phyloP scores from a whole-genome alignment of 2,888 invertebrate genomes.

The Heteromurus nitidus region DNA sequence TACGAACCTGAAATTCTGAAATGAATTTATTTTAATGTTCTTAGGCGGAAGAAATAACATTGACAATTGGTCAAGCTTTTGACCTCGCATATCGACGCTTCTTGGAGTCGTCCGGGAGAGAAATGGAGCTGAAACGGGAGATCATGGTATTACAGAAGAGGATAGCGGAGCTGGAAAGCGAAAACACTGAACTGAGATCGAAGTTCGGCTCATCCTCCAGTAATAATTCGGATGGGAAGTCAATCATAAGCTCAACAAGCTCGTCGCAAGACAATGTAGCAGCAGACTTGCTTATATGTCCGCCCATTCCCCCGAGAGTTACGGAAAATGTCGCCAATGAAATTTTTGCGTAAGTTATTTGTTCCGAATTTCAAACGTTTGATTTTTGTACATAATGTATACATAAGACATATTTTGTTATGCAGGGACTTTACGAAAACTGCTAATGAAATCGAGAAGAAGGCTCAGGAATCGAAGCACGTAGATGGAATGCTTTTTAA shows the following conservation, averaged over 20 bases:
- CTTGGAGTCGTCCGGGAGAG: conserved; percentile 92
- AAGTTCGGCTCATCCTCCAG: conserved; percentile 83
- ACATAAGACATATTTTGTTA: background rate
- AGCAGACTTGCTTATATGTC: conserved; percentile 70
- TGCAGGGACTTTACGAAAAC: conserved; percentile 72
- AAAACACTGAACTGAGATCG: conserved; percentile 88
- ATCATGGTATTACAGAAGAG: conserved; percentile 87
- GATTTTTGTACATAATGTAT: background rate
- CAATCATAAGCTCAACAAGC: conserved; percentile 57
- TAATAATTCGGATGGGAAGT: conserved; percentile 75
- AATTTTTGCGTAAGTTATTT: conserved; percentile 71
- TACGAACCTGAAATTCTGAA: background rate
- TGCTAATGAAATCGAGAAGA: conserved; percentile 73
- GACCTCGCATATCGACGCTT: conserved; percentile 96
- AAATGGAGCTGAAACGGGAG: conserved; percentile 89
- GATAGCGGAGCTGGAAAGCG: conserved; percentile 90
- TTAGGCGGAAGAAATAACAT: conserved; percentile 94
- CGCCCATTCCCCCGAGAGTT: conserved; percentile 72
- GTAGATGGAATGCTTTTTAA: conserved; percentile 68
- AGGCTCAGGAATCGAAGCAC: conserved; percentile 68
- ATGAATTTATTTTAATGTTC: conserved; percentile 43
- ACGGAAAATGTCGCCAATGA: conserved; percentile 71
- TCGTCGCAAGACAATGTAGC: conserved; percentile 60
- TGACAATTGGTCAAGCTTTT: conserved; percentile 98
- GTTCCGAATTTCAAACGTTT: background rate